Percentiles rank a stretch among this genome's conserved stretches.
Evolutionary conservation across 2,797 vertebrate species (phyloP).

Genomic region (Chelon labrosus): DNA sequence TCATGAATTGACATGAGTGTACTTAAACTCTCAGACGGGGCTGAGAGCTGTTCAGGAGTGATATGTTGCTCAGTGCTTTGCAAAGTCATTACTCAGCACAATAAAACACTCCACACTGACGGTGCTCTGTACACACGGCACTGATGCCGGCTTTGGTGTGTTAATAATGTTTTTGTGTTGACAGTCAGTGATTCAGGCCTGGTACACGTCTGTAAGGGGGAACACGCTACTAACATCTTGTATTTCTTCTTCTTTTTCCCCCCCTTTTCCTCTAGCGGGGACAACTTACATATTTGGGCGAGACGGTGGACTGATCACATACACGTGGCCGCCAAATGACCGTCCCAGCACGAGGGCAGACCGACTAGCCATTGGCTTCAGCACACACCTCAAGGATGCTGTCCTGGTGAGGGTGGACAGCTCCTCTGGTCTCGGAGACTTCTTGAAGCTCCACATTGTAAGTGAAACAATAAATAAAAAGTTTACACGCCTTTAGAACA

Average conservation of each 20-base stretch:
- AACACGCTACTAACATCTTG: slow-evolving; percentile 30
- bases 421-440: slow-evolving; percentile 96
- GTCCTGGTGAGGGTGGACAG: slow-evolving; percentile 97
- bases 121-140: slow-evolving; percentile 34
- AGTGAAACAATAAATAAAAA: slow-evolving; percentile 83
- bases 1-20: slow-evolving; percentile 69
- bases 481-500: background rate
- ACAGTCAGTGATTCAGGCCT: slow-evolving; percentile 40
- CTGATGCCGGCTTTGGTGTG: slow-evolving; percentile 40
- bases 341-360: slow-evolving; percentile 97
- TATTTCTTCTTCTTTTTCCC: slow-evolving; percentile 18
- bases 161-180: slow-evolving; percentile 63
- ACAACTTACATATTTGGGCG: slow-evolving; percentile 98
- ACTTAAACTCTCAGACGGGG: slow-evolving; percentile 65
- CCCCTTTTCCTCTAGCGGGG: slow-evolving; percentile 86
- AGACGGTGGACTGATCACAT: slow-evolving; percentile 97
- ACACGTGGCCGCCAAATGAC: slow-evolving; percentile 98
- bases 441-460: slow-evolving; percentile 98
- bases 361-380: slow-evolving; percentile 97
- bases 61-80: slow-evolving; percentile 66
- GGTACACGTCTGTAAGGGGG: background rate
- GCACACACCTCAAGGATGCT: slow-evolving; percentile 96
- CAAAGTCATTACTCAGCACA: slow-evolving; percentile 72
- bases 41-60: slow-evolving; percentile 69
- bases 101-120: slow-evolving; percentile 56